Evolutionary conservation across 2,888 invertebrate genomes (phyloP), one percentile per base, ranked within the genome.

Genomic region (Caradrina kadenii): DNA sequence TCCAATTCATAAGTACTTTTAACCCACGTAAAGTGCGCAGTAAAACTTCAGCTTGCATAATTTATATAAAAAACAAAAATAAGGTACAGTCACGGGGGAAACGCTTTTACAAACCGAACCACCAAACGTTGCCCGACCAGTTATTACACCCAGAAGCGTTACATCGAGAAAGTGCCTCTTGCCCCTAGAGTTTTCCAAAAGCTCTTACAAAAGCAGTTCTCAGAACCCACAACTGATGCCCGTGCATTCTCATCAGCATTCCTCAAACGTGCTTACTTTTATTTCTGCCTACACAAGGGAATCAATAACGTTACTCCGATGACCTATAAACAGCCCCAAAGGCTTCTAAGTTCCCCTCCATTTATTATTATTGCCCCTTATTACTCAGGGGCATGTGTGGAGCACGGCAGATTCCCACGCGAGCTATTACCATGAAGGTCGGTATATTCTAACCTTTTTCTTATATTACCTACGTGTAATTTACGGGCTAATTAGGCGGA

Each of bases 311-410:
- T 73, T 73, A 67, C 78, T 71, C 73, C 62, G 70, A 81, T 85
- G 86, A 84, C 84, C 85, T 86, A 86, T 81, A 86, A 87, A 84
- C 79, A 86, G 82, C 62, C 76, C 76, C 64, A 76, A 81, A 81
- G 81, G 70, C 77, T 80, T 68, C 76, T 59, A 71, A 76, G 76
- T 78, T 81, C 70, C 72, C 81, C 76, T 65, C 85, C 86, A 90
- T 88, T 88, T 87, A 82, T 89, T 89, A 88, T 88, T 86, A 88
- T 85, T 83, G 81, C 81, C 82, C 81, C 76, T 80, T 82, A 89
- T 90, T 87, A 86, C 80, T 88, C 87, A 87, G 69, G 70, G 72
- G 81, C 84, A 80, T 81, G 81, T 81, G 85, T 78, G 76, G 69
- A 73, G 74, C 79, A 69, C 72, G 74, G 66, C 68, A 74, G 73